A percentile compares a stretch with the other conserved stretches of the same genome.
Evolutionary conservation across 2,113 vertebrate species (phyloP).

Genomic region (Pipa parva): DNA sequence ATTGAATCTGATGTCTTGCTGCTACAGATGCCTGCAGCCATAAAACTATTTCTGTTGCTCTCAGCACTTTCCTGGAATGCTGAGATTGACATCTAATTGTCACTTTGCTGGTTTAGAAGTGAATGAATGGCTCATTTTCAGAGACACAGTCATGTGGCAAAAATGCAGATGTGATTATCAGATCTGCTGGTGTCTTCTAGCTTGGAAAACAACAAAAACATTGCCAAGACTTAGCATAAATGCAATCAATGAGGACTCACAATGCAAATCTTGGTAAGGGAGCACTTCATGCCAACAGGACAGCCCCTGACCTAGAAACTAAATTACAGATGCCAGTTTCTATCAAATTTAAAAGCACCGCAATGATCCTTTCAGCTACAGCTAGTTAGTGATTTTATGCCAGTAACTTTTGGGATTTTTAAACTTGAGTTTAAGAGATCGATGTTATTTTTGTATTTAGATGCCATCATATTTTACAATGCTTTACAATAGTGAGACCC

Average conservation of each 20-base stretch:
- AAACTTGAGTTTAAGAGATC: too few relatives aligned
- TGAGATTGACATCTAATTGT: slow-evolving; percentile 6
- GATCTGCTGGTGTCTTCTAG: background rate
- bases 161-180: background rate
- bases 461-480: too few relatives aligned
- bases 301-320: too few relatives aligned
- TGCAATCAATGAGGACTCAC: background rate
- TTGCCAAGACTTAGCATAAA: background rate
- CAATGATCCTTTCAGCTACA: background rate
- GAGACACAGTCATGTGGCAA: background rate
- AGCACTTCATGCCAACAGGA: background rate
- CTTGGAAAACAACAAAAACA: background rate
- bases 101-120: slow-evolving; percentile 1
- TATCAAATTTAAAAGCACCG: background rate
- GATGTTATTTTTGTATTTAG: too few relatives aligned
- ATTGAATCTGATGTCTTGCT: slow-evolving; percentile 18
- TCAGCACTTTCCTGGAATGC: background rate
- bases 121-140: background rate
- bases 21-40: slow-evolving; percentile 19
- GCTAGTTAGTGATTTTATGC: background rate
- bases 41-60: slow-evolving; percentile 4
- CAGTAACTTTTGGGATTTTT: background rate
- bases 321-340: too few relatives aligned
- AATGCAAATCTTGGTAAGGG: background rate
- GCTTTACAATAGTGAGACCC: too few relatives aligned